These are phyloP conservation scores for Galbula dea DNA, from an alignment of 2,113 vertebrate genomes.

Conservation along the genomic window DNA sequence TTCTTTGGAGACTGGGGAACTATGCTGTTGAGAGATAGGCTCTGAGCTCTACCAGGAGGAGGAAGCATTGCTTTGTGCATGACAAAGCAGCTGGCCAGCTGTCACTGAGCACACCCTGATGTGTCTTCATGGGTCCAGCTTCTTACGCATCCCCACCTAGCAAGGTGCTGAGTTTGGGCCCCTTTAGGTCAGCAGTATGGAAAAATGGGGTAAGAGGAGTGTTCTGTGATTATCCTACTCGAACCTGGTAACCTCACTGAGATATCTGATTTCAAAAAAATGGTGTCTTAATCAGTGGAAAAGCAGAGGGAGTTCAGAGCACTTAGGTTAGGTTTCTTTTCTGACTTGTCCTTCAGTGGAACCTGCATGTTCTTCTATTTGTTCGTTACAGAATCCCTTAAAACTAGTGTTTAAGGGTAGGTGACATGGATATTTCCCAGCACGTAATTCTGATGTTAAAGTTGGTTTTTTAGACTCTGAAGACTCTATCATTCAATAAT, in stretches of 20 bases:
- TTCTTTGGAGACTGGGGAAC: not conserved
- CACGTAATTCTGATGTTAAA: not conserved
- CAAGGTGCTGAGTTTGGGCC: not conserved
- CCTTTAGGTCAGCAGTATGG: not conserved
- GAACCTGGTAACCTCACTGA: not conserved
- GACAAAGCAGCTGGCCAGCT: not conserved
- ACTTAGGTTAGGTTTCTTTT: not conserved
- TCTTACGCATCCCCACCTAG: not conserved
- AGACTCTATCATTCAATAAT: not conserved
- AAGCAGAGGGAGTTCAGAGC: not conserved
- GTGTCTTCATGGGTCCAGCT: not conserved
- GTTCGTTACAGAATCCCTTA: not conserved
- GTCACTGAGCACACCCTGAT: rapidly evolving
- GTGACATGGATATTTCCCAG: not conserved
- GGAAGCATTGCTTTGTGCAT: rapidly evolving
- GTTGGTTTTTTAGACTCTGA: not conserved
- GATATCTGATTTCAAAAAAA: not conserved
- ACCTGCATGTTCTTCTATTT: not conserved
- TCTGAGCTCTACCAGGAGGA: not conserved
- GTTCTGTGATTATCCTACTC: rapidly evolving
- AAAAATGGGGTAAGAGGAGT: rapidly evolving
- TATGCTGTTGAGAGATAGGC: not conserved
- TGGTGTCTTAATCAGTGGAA: not conserved
- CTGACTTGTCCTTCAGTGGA: not conserved
- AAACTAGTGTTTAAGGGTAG: not conserved